Base-by-base conservation (phyloP, 2,888 invertebrate species). In the Isoperla grammatica region DNA sequence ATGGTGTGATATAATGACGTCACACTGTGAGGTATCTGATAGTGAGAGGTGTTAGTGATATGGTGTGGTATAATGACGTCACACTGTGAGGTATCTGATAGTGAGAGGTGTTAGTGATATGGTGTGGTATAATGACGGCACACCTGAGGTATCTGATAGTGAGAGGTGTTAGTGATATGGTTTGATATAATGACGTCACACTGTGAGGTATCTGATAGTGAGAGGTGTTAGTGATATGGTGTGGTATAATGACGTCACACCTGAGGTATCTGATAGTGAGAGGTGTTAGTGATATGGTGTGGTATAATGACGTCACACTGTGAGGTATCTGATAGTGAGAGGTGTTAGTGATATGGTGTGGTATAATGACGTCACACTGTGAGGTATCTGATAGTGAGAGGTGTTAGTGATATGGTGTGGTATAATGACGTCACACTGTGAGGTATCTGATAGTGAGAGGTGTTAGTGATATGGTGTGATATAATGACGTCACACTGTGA, bases 231-330 rank as follows among this genome's bases (percentile, higher is more conserved):
- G 37, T 37, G 53, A 53, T 37, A 39, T 39, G 53, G 53, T 53
- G 35, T 53, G 53, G 39, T 39, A 39, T 53, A 53, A 53, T 53
- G 53, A 53, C 37, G 39, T 53, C 37, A 53, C 53, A 37, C 53
- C 53, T n/a, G n/a, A n/a, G n/a, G n/a, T n/a, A n/a, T n/a, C n/a
- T n/a, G n/a, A n/a, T n/a, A n/a, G n/a, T n/a, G n/a, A n/a, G n/a
- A n/a, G n/a, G n/a, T n/a, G 53, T 20, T 53, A 29, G 37, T 37
- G 53, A 53, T 37, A 39, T 39, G 53, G 53, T 29, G 29, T 29
- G 29, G 5, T 6, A 29, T 29, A 29, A 29, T 29, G 29, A 29
- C 8, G 29, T 29, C 5, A 29, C 29, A 4, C 29, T 8, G n/a
- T 29, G 29, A 29, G 29, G 29, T 29, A 29, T n/a, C n/a, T 6